Conservation (phyloP, 2,888 invertebrate species). For the Drosophila leonis region DNA sequence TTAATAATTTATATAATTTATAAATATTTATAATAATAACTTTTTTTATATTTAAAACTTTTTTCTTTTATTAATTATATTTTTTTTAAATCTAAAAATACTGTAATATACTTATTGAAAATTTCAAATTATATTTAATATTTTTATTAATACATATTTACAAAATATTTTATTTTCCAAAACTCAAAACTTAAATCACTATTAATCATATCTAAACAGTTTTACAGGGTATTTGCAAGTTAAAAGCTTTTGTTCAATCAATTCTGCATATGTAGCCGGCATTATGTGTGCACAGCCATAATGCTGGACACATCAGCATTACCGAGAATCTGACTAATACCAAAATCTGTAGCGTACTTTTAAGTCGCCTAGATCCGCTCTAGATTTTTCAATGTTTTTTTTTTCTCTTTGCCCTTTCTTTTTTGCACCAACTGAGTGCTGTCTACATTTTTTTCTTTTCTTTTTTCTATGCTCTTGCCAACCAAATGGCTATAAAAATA, state of each 20-base stretch:
- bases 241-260: rapidly evolving
- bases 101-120: too few relatives aligned
- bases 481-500: conserved; percentile 65
- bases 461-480: conserved; percentile 39
- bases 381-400: conserved; percentile 3
- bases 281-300: conserved; percentile 2
- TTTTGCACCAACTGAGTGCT: conserved; percentile 36
- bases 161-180: neutral
- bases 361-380: conserved; percentile 27
- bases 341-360: conserved; percentile 25
- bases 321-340: conserved; percentile 1
- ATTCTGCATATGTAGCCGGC: neutral
- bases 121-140: too few relatives aligned
- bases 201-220: neutral
- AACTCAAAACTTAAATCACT: neutral
- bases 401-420: conserved; percentile 1
- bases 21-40: too few relatives aligned
- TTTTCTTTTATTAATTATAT: too few relatives aligned
- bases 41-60: too few relatives aligned
- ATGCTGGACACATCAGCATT: neutral
- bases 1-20: too few relatives aligned
- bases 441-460: conserved; percentile 19
- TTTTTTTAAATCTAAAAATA: too few relatives aligned
- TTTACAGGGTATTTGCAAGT: neutral
- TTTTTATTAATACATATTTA: neutral